phyloP scores from a whole-genome alignment of 2,797 vertebrate genomes.

The Holocentrus rufus region DNA sequence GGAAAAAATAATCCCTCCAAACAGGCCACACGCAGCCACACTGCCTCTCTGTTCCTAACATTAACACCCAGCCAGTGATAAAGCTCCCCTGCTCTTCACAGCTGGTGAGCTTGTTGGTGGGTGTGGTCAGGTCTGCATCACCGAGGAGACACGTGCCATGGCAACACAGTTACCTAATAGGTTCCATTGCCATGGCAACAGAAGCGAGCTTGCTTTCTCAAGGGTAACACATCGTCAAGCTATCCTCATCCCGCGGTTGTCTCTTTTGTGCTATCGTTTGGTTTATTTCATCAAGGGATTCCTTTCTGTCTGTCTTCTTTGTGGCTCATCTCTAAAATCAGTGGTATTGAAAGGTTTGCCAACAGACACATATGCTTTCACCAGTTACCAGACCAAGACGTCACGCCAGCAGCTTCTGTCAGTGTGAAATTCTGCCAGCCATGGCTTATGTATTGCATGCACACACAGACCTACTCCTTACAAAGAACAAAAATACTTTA shows the following conservation, averaged over 20 bases:
- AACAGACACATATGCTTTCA: constrained; percentile 51
- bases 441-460: constrained; percentile 7
- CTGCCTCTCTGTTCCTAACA: constrained; percentile 35
- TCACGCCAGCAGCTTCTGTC: constrained; percentile 66
- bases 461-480: constrained; percentile 7
- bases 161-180: constrained; percentile 87
- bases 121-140: constrained; percentile 83
- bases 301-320: constrained; percentile 56
- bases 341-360: constrained; percentile 36
- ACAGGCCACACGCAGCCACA: constrained; percentile 13
- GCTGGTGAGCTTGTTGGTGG: constrained; percentile 80
- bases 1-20: constrained; percentile 6
- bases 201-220: constrained; percentile 82
- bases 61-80: constrained; percentile 55
- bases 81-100: constrained; percentile 69
- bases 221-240: constrained; percentile 79
- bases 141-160: constrained; percentile 82
- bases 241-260: constrained; percentile 59
- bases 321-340: constrained; percentile 28
- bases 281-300: constrained; percentile 41
- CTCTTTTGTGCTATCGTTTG: constrained; percentile 62
- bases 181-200: constrained; percentile 82
- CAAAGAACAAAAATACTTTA: constrained; percentile 2
- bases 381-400: constrained; percentile 50
- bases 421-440: constrained; percentile 57